phyloP scores from a whole-genome alignment of 2,113 vertebrate genomes.

The Lagopus leucura region DNA sequence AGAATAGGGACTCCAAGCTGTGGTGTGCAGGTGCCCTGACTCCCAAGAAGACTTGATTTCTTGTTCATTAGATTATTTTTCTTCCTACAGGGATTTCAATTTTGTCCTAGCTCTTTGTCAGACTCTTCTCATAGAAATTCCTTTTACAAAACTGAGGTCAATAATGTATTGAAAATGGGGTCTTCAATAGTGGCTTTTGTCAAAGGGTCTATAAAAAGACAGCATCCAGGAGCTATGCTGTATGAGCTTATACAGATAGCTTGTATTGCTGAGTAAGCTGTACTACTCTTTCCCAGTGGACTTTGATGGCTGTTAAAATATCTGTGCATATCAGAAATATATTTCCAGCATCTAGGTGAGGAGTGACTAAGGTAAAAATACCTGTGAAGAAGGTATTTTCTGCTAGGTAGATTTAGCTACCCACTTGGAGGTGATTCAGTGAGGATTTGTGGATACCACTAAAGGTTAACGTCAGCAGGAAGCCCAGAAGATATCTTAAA shows the following conservation, averaged over 20 bases:
- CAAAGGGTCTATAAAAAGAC: neutral
- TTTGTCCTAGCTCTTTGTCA: neutral
- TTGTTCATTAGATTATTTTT: neutral
- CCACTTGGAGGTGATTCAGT: neutral
- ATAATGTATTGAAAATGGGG: neutral
- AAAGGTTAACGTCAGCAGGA: neutral
- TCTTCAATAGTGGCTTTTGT: neutral
- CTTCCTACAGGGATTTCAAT: neutral
- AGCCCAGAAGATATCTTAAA: neutral
- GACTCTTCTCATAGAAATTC: neutral
- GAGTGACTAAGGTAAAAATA: neutral
- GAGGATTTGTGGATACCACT: neutral
- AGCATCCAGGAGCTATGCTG: neutral
- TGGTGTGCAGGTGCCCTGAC: neutral
- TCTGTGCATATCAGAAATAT: neutral
- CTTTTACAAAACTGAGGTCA: neutral
- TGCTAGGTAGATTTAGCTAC: neutral
- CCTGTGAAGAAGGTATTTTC: neutral
- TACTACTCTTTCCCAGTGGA: neutral
- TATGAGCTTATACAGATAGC: fast-evolving
- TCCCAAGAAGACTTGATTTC: neutral
- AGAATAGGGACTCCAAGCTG: neutral
- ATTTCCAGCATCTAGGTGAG: neutral
- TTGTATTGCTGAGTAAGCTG: neutral
- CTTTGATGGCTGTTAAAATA: neutral